Evolutionary conservation across 2,888 invertebrate species (phyloP).

Genomic region (Coenonympha arcania): DNA sequence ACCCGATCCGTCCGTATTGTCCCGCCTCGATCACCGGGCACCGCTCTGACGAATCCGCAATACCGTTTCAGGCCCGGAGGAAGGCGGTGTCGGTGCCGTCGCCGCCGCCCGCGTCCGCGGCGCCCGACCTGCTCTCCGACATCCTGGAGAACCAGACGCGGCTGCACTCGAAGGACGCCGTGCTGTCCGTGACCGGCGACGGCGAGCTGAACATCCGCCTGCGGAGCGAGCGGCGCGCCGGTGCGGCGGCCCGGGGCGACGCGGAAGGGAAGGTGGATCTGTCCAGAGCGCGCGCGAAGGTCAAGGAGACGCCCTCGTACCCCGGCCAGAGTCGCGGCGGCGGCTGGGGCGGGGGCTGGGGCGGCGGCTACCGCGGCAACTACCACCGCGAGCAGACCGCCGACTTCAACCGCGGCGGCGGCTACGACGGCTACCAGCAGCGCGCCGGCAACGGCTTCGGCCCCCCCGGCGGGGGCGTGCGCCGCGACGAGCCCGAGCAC

Average conservation of each 20-base stretch:
- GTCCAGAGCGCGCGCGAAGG: conserved; percentile 39
- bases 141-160: conserved; percentile 81
- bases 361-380: conserved; percentile 56
- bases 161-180: conserved; percentile 78
- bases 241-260: not conserved
- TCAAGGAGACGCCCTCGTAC: conserved; percentile 76
- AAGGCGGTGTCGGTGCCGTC: conserved; percentile 64
- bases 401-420: conserved; percentile 32
- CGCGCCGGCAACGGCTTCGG: conserved; percentile 30
- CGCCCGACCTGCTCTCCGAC: conserved; percentile 78
- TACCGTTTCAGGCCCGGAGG: conserved; percentile 54
- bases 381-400: conserved; percentile 43
- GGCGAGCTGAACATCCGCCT: conserved; percentile 76
- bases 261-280: not conserved
- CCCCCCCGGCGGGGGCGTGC: conserved; percentile 33
- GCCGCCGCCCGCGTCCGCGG: conserved; percentile 55
- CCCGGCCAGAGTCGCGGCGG: conserved; percentile 74
- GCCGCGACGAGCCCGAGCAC: conserved; percentile 38
- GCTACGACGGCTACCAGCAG: conserved; percentile 35
- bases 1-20: not conserved
- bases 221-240: conserved; percentile 29
- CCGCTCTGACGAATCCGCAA: not conserved
- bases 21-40: not conserved
- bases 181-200: conserved; percentile 74
- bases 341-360: conserved; percentile 66